phyloP scores from a whole-genome alignment of 2,797 vertebrate genomes.

The Peromyscus nudipes region DNA sequence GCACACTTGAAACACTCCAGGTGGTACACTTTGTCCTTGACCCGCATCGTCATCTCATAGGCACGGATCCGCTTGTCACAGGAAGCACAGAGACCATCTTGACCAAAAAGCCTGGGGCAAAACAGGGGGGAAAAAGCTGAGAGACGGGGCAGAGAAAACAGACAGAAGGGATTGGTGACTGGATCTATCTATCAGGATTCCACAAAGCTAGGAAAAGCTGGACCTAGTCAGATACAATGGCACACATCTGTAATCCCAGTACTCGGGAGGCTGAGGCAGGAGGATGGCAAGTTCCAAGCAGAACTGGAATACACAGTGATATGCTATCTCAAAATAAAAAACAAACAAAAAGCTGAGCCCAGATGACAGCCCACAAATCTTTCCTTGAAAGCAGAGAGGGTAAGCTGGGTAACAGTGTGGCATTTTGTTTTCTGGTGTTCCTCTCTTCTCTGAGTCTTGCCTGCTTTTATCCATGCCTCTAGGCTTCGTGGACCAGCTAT shows the following conservation, averaged over 20 bases:
- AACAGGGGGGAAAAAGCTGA: slow-evolving; percentile 63
- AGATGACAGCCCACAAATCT: background rate
- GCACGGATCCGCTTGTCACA: slow-evolving; percentile 99
- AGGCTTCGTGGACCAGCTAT: background rate
- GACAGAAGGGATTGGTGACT: background rate
- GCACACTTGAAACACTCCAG: slow-evolving; percentile 99
- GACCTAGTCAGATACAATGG: background rate
- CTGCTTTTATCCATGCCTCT: background rate
- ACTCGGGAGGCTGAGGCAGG: background rate
- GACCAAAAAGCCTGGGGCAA: slow-evolving; percentile 94
- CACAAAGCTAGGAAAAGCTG: background rate
- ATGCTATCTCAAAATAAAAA: background rate
- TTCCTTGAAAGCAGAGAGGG: background rate
- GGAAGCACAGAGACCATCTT: slow-evolving; percentile 97
- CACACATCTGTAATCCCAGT: background rate
- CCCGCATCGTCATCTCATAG: slow-evolving; percentile 99
- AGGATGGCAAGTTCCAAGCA: background rate
- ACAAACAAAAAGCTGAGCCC: background rate
- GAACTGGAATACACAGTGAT: background rate
- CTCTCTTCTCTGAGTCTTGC: background rate
- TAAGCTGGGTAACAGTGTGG: background rate
- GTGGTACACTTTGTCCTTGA: slow-evolving; percentile 99
- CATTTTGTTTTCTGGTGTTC: background rate
- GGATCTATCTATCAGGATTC: background rate
- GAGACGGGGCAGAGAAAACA: background rate